Conservation (phyloP, 2,797 vertebrate genomes). For the Crossoptilon crossoptilon region DNA sequence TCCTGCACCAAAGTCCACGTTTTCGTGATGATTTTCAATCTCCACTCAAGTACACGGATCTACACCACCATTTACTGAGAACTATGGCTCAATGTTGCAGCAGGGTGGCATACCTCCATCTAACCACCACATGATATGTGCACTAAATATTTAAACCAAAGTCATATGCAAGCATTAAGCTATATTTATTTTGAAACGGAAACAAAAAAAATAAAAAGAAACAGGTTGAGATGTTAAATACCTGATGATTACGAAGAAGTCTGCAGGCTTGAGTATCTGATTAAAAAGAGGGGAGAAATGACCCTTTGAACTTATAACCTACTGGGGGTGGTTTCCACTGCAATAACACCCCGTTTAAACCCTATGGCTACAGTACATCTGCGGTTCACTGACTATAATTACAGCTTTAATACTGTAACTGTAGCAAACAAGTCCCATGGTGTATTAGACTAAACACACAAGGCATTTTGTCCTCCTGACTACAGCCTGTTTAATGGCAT, state of each 20-base stretch:
- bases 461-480: slow-evolving; percentile 72
- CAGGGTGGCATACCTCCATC: slow-evolving; percentile 2
- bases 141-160: neutral
- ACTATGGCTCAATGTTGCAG: neutral
- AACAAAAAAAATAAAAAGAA: neutral
- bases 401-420: slow-evolving; percentile 81
- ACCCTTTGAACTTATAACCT: slow-evolving; percentile 80
- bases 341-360: slow-evolving; percentile 65
- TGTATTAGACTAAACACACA: slow-evolving; percentile 65
- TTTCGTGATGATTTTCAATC: neutral
- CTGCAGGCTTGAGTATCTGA: slow-evolving; percentile 20
- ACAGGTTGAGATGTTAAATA: slow-evolving; percentile 43
- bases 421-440: slow-evolving; percentile 75
- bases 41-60: neutral
- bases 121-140: neutral
- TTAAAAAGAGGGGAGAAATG: slow-evolving; percentile 42
- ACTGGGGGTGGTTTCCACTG: slow-evolving; percentile 73
- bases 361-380: slow-evolving; percentile 75
- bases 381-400: slow-evolving; percentile 84
- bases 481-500: slow-evolving; percentile 76
- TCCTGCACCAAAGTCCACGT: neutral
- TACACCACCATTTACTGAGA: neutral
- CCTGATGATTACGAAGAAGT: slow-evolving; percentile 80
- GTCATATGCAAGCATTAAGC: neutral
- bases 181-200: neutral